A percentile compares a stretch with the other conserved stretches of the same genome.
Evolutionary conservation across 2,888 invertebrate genomes (phyloP).

Genomic region (Caenorhabditis imperialis): DNA sequence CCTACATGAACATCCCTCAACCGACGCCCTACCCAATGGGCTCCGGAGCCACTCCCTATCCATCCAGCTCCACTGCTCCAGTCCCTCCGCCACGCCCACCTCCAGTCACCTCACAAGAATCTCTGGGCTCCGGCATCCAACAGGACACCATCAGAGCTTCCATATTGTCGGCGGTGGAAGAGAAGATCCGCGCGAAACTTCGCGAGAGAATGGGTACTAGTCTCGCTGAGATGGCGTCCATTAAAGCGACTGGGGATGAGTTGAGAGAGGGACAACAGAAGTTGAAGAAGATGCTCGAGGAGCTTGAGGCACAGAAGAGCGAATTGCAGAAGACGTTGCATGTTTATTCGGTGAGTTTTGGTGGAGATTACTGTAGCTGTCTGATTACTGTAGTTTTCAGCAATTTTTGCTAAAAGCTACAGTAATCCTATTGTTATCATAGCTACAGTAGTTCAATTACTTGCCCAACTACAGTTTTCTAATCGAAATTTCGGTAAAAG

Average conservation of each 20-base stretch:
- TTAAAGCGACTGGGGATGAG: slow-evolving; percentile 89
- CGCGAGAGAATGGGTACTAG: slow-evolving; percentile 86
- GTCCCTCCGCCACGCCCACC: slow-evolving; percentile 54
- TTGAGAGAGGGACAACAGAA: slow-evolving; percentile 81
- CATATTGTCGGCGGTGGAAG: slow-evolving; percentile 93
- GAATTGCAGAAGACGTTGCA: slow-evolving; percentile 60
- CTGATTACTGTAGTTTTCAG: no score
- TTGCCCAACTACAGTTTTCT: no score
- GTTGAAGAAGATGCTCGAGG: slow-evolving; percentile 69
- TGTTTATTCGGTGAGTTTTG: slow-evolving; percentile 60
- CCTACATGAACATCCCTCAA: slow-evolving; percentile 56
- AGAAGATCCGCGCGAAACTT: slow-evolving; percentile 89
- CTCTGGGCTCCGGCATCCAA: slow-evolving; percentile 84
- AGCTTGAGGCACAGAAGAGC: slow-evolving; percentile 68
- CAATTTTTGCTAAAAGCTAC: no score
- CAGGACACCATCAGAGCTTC: slow-evolving; percentile 96
- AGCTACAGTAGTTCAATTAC: no score
- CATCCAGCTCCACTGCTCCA: slow-evolving; percentile 2
- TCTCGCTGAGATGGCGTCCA: slow-evolving; percentile 88
- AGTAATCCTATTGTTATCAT: no score
- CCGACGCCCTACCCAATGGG: slow-evolving; percentile 50
- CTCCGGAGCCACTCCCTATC: slow-evolving; percentile 27
- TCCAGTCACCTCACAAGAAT: slow-evolving; percentile 31
- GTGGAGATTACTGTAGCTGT: no score
- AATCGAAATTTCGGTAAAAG: no score